Base-by-base conservation (phyloP, 2,888 invertebrate genomes). In the Coleophora flavipennella region DNA sequence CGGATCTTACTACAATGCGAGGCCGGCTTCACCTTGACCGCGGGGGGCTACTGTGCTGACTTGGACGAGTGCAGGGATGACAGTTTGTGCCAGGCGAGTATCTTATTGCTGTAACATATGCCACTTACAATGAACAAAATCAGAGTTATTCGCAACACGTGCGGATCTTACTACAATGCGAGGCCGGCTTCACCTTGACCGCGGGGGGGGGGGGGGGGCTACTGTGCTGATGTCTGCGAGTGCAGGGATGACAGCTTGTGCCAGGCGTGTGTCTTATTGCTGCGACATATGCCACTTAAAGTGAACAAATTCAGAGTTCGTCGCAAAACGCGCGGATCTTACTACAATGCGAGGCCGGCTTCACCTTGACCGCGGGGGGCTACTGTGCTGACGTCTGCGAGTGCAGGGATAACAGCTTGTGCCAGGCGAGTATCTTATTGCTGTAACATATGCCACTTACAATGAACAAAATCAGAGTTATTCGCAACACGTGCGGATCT, bases 261-360 rank as follows among this genome's bases (percentile, higher is more conserved):
- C 46, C 67, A 71, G 71, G 79, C n/a, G n/a, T n/a, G n/a, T n/a
- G n/a, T n/a, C n/a, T n/a, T n/a, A n/a, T n/a, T n/a, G n/a, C n/a
- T n/a, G n/a, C n/a, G n/a, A n/a, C n/a, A n/a, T n/a, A n/a, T n/a
- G n/a, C n/a, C n/a, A n/a, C n/a, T n/a, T n/a, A n/a, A n/a, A n/a
- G n/a, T n/a, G n/a, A n/a, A n/a, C n/a, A n/a, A n/a, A n/a, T 6
- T n/a, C n/a, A n/a, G n/a, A n/a, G n/a, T n/a, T n/a, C n/a, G n/a
- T n/a, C n/a, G n/a, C n/a, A n/a, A n/a, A n/a, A n/a, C n/a, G n/a
- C n/a, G n/a, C n/a, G n/a, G n/a, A n/a, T n/a, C n/a, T n/a, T n/a
- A n/a, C n/a, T n/a, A n/a, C n/a, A n/a, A 27, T 95, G 95, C 67
- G 88, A 91, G 57, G 84, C 88, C 12, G 95, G 95, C 29, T 95